phyloP scores from a whole-genome alignment of 2,888 invertebrate genomes.

The Drosophila seclusa region DNA sequence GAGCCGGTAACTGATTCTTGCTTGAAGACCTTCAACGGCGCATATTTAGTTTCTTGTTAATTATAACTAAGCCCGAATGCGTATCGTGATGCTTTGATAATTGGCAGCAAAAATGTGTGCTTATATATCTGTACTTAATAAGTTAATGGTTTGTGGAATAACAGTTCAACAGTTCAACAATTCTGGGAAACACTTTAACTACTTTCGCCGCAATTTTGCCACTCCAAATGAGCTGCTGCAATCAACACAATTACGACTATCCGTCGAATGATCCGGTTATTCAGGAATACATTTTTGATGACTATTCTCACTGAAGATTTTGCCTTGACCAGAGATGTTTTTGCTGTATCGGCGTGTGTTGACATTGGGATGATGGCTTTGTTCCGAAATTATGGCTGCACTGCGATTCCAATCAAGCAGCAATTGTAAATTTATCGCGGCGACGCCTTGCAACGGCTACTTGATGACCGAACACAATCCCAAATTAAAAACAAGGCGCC shows the following conservation, averaged over 20 bases:
- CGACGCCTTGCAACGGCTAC: constrained; percentile 28
- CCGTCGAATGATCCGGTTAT: not conserved
- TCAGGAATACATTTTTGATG: not conserved
- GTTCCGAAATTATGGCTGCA: not conserved
- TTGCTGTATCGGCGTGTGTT: not conserved
- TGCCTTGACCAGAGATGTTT: not conserved
- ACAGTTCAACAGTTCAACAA: not conserved
- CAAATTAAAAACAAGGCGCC: not conserved
- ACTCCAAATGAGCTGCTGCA: not conserved
- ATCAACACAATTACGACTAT: not conserved
- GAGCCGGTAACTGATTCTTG: not conserved
- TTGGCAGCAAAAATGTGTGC: not conserved
- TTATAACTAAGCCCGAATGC: not conserved
- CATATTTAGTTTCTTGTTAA: not conserved
- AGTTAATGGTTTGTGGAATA: not conserved
- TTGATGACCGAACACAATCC: constrained; percentile 20
- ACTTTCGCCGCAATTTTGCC: not conserved
- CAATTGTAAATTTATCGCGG: constrained; percentile 46
- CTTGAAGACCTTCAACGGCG: not conserved
- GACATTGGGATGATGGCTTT: not conserved
- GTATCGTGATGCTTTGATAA: too few species aligned
- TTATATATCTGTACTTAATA: not conserved
- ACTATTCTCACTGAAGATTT: not conserved
- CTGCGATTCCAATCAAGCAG: constrained; percentile 52
- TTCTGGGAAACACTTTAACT: not conserved